phyloP scores from a whole-genome alignment of 2,113 vertebrate genomes.

The Zapus hudsonius region DNA sequence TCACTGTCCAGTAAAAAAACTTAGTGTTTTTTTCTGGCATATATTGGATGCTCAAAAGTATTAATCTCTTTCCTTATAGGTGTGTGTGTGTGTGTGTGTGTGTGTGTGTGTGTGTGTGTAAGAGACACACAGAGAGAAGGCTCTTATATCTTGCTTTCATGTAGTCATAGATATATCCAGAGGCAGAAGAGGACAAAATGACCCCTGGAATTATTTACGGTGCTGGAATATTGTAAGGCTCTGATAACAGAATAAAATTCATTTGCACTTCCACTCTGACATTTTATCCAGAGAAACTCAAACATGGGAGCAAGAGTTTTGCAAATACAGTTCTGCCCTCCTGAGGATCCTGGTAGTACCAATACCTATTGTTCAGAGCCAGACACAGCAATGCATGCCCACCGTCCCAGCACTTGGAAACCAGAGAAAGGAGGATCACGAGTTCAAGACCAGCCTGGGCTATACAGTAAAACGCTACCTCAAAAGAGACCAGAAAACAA shows the following conservation, averaged over 20 bases:
- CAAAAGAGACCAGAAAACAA: neutral
- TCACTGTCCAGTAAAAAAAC: neutral
- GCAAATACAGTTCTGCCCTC: neutral
- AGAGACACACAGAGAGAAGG: neutral
- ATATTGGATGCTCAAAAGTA: neutral
- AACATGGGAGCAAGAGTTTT: neutral
- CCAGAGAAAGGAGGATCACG: neutral
- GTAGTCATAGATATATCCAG: neutral
- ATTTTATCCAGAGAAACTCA: neutral
- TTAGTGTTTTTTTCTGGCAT: neutral
- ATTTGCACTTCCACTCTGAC: neutral
- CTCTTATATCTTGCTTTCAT: neutral
- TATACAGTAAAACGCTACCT: neutral
- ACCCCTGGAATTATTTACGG: neutral
- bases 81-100: too few relatives aligned
- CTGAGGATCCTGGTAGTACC: neutral
- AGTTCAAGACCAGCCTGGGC: neutral
- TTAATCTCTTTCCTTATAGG: neutral
- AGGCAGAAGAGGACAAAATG: neutral
- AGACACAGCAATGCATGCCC: neutral
- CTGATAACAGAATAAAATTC: neutral
- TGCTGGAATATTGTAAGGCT: neutral
- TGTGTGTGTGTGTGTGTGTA: too few relatives aligned
- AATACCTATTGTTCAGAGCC: neutral
- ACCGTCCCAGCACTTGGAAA: neutral